Evolutionary conservation across 2,113 vertebrate species (phyloP), one percentile per base, ranked within the genome.

Genomic region (Sinosuthora webbiana): DNA sequence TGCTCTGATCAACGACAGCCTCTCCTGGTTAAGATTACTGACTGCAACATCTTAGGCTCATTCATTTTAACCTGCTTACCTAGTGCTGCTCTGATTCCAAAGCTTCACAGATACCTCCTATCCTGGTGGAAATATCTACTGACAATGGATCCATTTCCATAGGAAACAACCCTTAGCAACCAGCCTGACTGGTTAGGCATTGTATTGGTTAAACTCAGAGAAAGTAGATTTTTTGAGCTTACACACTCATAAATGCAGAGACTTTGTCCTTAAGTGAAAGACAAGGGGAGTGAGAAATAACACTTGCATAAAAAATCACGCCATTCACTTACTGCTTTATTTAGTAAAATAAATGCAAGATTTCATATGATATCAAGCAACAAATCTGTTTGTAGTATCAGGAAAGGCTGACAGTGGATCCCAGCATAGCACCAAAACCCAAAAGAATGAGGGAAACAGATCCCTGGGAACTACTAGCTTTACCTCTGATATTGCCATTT

Each of bases 261-360:
- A 21, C 21, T 86, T 83, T 63, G 28, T 64, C 41, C n/a, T 64
- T 77, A 83, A 76, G 25, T 71, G 64, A 86, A 90, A 90, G 62
- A 35, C 10, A 49, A 7, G 5, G 8, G 8, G 18, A 93, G 37
- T 78, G 52, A 19, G 20, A 94, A 94, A 90, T 67, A 60, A 59
- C 1, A 13, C 49, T 75, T 90, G n/a, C 37, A 75, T 70, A 33
- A 92, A 93, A 89, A 89, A n/a, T 90, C 45, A 87, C n/a, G 45
- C 16, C 70, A 82, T 75, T 83, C 21, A 79, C 21, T 73, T 93
- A 82, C 37, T 92, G 44, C 37, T 96, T 96, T 97, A 96, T 94
- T 97, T 96, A 91, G 83, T 82, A 96, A 92, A 90, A 89, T 35
- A 82, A 93, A 94, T 63, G 14, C 23, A 59, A 87, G 87, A 74